Evolutionary conservation across 2,888 invertebrate genomes (phyloP), one percentile per base, ranked within the genome.

Genomic region (Tipula unca): DNA sequence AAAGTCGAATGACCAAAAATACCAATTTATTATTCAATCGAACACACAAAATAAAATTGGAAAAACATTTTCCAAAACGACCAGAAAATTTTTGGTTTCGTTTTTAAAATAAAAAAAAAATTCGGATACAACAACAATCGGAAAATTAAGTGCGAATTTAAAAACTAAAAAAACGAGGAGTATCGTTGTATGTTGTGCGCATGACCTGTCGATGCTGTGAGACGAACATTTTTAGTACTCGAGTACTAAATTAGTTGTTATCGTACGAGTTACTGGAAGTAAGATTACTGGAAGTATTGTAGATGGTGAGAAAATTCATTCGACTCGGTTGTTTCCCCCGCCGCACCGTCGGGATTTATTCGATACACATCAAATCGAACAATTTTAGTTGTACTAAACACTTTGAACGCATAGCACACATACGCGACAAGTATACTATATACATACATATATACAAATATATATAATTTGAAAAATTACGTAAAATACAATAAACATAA

Each of bases 11-110:
- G 69, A 69, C 69, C 69, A 69, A 69, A 69, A 69, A 69, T 69
- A 69, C 69, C 69, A 69, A 69, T 69, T 69, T 69, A 69, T 69
- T 69, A 69, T 69, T 69, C 69, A 69, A 69, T 69, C 69, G 69
- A 69, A 69, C 25, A 69, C 25, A 69, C 6, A 69, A 54, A 1
- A 54, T 6, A 32, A 69, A 69, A 69, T 69, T 69, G 69, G 69
- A 69, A 69, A 69, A 69, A 69, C 69, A 69, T 69, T 69, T 69
- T 69, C 69, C 69, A 69, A 69, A 69, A 69, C 25, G 69, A 69
- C 13, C 69, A 13, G 69, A 69, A 25, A 48, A 48, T 17, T 48
- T 17, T 48, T 17, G 17, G 48, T 48, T 48, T 48, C 4, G 1
- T 48, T 48, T 48, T 25, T 25, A 25, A 25, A 69, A 69, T 1